A percentile compares a stretch with the other conserved stretches of the same genome.
Evolutionary conservation across 92 coral and sea anemone species (phyloP).

Genomic region (Umimayanthus kanabou): DNA sequence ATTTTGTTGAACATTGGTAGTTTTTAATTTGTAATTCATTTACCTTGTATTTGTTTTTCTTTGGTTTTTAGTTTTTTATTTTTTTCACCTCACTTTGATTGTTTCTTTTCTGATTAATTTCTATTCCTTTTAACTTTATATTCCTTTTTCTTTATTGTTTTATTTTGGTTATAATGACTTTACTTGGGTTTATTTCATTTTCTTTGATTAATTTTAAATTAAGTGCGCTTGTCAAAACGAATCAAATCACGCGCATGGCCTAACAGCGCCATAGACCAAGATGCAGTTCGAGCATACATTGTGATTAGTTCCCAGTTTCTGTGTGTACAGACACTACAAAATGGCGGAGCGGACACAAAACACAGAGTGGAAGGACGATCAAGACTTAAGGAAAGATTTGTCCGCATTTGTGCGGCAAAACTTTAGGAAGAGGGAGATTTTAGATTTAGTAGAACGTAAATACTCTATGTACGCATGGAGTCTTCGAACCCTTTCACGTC

Average conservation of each 20-base stretch:
- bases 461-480: constrained; percentile 71
- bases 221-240: constrained; percentile 3
- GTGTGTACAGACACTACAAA: constrained; percentile 40
- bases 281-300: constrained; percentile 33
- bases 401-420: constrained; percentile 49
- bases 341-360: constrained; percentile 62
- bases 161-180: background rate
- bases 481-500: constrained; percentile 60
- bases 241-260: constrained; percentile 46
- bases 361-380: constrained; percentile 61
- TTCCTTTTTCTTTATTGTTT: background rate
- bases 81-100: background rate
- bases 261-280: constrained; percentile 47
- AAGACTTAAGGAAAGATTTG: constrained; percentile 55
- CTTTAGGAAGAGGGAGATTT: constrained; percentile 57
- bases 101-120: background rate
- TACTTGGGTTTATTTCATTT: background rate
- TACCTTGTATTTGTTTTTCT: constrained; percentile 3
- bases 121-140: background rate
- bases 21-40: background rate
- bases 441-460: constrained; percentile 57
- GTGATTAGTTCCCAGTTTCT: constrained; percentile 10
- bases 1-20: background rate
- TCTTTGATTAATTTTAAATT: background rate
- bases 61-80: background rate